Evolutionary conservation across 1,140 invertebrate species (phyloP), one percentile per base, ranked within the genome.

Genomic region (Portunus trituberculatus): DNA sequence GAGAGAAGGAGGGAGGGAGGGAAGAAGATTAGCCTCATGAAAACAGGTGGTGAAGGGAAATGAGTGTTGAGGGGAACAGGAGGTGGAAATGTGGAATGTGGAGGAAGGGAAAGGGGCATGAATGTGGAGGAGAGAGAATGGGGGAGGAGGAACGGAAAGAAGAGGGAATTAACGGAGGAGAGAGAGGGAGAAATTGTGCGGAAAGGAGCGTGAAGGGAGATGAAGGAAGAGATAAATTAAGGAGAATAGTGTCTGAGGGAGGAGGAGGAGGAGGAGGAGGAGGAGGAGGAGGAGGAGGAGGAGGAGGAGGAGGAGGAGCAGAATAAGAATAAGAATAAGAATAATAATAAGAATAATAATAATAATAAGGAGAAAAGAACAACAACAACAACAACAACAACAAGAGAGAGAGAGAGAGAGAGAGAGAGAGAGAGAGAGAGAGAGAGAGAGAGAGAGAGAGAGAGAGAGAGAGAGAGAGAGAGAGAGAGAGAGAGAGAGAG

Each of bases 381-480:
- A 82, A 28, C 20, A 28, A 82, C 20, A 82, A 28, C 20, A 28
- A 82, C 20, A 82, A 28, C 20, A 28, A 82, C 20, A 82, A 28
- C 20, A 28, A 82, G 2, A 82, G 7, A 82, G 76, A 82, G 76
- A 82, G 76, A 82, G 76, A 82, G 76, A 82, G 76, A 82, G 76
- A 82, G 76, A 82, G 76, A 82, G 76, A 82, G 76, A 82, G 76
- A 82, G 76, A 82, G 76, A 82, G 76, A 82, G 76, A 82, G 76
- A 82, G 76, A 82, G 76, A 82, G 76, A 82, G 76, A 82, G 76
- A 82, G 76, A 82, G 76, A 82, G 76, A 82, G 76, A 82, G 76
- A 82, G 76, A 82, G 76, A 82, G 76, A 82, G 76, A 82, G 76
- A 82, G 76, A 82, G 76, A 82, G 20, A 82, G 76, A 82, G 20